phyloP scores from a whole-genome alignment of 1,140 invertebrate genomes.

The Panagrolaimus sp. region DNA sequence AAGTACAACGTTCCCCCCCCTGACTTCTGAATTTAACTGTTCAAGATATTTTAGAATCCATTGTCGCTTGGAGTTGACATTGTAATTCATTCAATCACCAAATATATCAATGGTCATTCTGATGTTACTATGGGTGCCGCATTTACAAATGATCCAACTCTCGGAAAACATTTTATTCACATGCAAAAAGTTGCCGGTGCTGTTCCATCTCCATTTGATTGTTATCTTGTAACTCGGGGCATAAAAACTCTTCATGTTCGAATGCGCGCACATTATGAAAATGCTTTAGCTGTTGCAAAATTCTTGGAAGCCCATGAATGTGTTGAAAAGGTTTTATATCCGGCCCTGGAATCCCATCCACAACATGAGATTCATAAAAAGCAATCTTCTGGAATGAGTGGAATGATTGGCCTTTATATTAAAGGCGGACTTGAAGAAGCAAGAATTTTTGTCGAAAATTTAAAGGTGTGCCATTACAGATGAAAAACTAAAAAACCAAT shows the following conservation, averaged over 20 bases:
- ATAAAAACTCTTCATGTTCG: conserved; percentile 86
- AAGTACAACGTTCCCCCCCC: no score
- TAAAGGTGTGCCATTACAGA: no score
- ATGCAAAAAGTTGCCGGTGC: conserved; percentile 67
- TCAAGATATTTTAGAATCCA: no score
- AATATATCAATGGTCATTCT: conserved; percentile 96
- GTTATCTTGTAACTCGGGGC: conserved; percentile 83
- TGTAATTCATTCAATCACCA: conserved; percentile 84
- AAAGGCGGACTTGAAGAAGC: conserved; percentile 65
- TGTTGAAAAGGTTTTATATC: conserved; percentile 77
- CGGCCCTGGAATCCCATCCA: conserved; percentile 79
- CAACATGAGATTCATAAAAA: conserved; percentile 75
- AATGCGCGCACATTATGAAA: conserved; percentile 81
- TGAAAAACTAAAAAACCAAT: conserved; percentile 68
- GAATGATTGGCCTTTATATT: conserved; percentile 83
- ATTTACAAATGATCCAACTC: conserved; percentile 27
- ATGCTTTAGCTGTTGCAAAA: conserved; percentile 71
- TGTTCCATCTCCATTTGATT: conserved; percentile 92
- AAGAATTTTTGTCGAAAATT: no score
- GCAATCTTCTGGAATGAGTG: conserved; percentile 82
- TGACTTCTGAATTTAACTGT: no score
- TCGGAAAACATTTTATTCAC: conserved; percentile 28
- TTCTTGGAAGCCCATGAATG: conserved; percentile 70
- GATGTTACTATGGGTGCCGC: conserved; percentile 85
- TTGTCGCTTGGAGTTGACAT: conserved; percentile 84